A percentile compares a stretch with the other conserved stretches of the same genome.
These are phyloP conservation scores for Tenualosa thibaudeaui DNA, from an alignment of 2,797 vertebrate genomes.

Conservation along the genomic window DNA sequence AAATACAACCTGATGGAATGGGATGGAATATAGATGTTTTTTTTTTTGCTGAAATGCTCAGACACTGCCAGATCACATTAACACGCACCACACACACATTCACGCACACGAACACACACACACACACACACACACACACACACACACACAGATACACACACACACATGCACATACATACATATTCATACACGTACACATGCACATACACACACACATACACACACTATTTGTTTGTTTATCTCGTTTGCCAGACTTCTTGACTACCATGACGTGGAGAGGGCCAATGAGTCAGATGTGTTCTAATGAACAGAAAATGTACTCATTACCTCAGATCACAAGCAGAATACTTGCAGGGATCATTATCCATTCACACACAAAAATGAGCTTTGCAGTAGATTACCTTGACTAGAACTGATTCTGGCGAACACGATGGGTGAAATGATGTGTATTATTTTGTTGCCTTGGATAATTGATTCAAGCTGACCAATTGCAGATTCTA, in stretches of 20 bases:
- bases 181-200: neutral
- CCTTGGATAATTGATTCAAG: constrained; percentile 4
- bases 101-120: neutral
- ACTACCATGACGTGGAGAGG: constrained; percentile 57
- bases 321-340: constrained; percentile 60
- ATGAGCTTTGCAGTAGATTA: neutral
- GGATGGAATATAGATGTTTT: constrained; percentile 15
- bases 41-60: constrained; percentile 32
- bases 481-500: neutral
- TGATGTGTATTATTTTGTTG: constrained; percentile 46
- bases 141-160: neutral
- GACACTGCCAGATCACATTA: neutral
- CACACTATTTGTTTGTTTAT: constrained; percentile 41
- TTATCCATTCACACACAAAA: constrained; percentile 17
- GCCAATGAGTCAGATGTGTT: constrained; percentile 54
- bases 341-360: constrained; percentile 35
- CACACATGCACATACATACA: neutral
- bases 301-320: constrained; percentile 61
- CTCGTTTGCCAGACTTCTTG: constrained; percentile 37
- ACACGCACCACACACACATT: constrained; percentile 15
- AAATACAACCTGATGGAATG: neutral
- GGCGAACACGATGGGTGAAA: constrained; percentile 47
- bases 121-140: neutral
- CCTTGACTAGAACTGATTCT: neutral
- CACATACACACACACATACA: neutral